phyloP scores from a whole-genome alignment of 2,888 invertebrate species.

The Conistra vaccinii region DNA sequence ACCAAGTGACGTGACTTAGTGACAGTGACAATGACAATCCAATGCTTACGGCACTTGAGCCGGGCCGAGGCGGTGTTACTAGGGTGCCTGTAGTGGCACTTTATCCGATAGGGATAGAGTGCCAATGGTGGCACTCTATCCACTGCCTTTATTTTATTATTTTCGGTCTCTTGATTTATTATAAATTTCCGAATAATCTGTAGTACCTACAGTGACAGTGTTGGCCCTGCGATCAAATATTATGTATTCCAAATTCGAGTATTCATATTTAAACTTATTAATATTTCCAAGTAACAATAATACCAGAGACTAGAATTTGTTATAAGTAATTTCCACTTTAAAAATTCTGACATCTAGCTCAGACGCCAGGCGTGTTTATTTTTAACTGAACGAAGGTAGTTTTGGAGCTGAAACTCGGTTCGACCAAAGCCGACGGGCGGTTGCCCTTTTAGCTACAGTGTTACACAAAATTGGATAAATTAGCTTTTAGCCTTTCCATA shows the following conservation, averaged over 20 bases:
- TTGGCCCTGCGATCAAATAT: background rate
- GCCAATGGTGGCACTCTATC: too few species aligned
- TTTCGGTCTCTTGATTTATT: background rate
- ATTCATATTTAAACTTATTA: background rate
- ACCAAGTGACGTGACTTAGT: too few species aligned
- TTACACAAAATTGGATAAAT: conserved; percentile 29
- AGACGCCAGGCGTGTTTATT: conserved; percentile 40
- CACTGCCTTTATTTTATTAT: too few species aligned
- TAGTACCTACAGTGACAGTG: background rate
- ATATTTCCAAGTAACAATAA: background rate
- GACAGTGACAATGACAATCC: too few species aligned
- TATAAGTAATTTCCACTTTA: background rate
- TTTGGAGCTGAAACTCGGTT: conserved; percentile 3
- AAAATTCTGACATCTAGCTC: background rate
- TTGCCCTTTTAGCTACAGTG: conserved; percentile 8
- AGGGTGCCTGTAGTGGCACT: too few species aligned
- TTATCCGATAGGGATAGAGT: too few species aligned
- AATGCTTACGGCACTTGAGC: too few species aligned
- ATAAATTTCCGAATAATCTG: background rate
- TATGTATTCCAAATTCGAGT: background rate
- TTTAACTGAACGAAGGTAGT: conserved; percentile 40
- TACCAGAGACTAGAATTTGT: background rate
- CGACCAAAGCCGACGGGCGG: conserved; percentile 3
- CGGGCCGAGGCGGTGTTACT: too few species aligned
- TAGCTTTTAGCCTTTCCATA: background rate